Conservation (phyloP, 1,140 invertebrate species). For the Chironomus striatipennis region DNA sequence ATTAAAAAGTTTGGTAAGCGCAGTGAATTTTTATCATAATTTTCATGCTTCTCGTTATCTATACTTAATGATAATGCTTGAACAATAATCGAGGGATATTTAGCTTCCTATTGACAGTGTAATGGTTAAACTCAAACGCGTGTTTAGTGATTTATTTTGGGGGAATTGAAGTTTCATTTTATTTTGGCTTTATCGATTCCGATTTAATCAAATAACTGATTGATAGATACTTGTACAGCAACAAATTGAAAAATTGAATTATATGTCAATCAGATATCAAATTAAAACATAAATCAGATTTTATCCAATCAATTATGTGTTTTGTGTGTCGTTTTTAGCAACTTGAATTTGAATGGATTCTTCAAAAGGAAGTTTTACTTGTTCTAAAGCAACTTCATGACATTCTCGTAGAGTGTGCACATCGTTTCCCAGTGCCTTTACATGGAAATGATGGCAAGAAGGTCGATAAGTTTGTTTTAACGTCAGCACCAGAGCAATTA, state of each 20-base stretch:
- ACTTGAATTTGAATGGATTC: slow-evolving; percentile 88
- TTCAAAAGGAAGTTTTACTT: slow-evolving; percentile 79
- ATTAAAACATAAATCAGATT: neutral
- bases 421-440: slow-evolving; percentile 70
- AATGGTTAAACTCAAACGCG: neutral
- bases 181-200: neutral
- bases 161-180: neutral
- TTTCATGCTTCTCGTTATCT: neutral
- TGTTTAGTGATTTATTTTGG: neutral
- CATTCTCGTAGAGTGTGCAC: slow-evolving; percentile 76
- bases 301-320: neutral
- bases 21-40: slow-evolving; percentile 3
- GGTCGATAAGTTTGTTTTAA: slow-evolving; percentile 81
- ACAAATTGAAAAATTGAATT: neutral
- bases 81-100: neutral
- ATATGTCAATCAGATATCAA: slow-evolving; percentile 15
- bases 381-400: slow-evolving; percentile 74
- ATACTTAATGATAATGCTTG: neutral
- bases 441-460: slow-evolving; percentile 77
- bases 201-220: neutral
- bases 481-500: slow-evolving; percentile 75
- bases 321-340: slow-evolving; percentile 56
- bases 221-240: neutral
- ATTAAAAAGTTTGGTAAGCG: neutral
- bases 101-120: neutral